Conservation (phyloP, 1,140 invertebrate genomes). For the Mizuhopecten yessoensis region DNA sequence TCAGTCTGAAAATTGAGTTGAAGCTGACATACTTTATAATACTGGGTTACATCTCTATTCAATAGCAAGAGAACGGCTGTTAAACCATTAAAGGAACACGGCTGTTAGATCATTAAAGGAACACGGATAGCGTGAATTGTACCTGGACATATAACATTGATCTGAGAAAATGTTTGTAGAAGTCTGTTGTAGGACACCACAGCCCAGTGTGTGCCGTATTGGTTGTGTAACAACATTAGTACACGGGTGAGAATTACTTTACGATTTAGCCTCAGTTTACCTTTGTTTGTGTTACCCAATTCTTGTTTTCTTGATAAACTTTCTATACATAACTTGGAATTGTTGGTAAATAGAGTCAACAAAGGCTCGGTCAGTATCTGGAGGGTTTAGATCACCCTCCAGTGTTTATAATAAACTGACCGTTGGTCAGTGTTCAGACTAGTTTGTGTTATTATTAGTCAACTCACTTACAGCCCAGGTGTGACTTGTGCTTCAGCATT, state of each 20-base stretch:
- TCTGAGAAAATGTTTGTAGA: too few relatives aligned
- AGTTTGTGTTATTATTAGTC: not conserved
- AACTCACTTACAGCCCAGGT: constrained; percentile 19
- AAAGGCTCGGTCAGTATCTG: not conserved
- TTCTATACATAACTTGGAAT: not conserved
- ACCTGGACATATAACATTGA: not conserved
- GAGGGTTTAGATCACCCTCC: not conserved
- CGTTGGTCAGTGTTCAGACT: not conserved
- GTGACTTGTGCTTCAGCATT: not conserved
- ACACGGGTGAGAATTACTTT: not conserved
- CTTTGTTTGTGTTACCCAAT: not conserved
- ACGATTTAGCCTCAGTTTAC: not conserved
- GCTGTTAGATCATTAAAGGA: too few relatives aligned
- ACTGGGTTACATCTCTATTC: too few relatives aligned
- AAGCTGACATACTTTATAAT: not conserved
- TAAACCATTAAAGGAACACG: too few relatives aligned
- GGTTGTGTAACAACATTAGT: not conserved
- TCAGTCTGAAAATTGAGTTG: too few relatives aligned
- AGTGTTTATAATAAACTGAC: not conserved
- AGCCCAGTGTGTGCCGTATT: constrained; percentile 1
- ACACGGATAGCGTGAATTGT: too few relatives aligned
- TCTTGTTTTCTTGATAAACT: not conserved
- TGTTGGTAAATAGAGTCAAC: not conserved
- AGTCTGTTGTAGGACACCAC: not conserved
- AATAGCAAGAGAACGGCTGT: not conserved